Conservation (phyloP, 2,888 invertebrate species). For the Eupithecia insigniata region DNA sequence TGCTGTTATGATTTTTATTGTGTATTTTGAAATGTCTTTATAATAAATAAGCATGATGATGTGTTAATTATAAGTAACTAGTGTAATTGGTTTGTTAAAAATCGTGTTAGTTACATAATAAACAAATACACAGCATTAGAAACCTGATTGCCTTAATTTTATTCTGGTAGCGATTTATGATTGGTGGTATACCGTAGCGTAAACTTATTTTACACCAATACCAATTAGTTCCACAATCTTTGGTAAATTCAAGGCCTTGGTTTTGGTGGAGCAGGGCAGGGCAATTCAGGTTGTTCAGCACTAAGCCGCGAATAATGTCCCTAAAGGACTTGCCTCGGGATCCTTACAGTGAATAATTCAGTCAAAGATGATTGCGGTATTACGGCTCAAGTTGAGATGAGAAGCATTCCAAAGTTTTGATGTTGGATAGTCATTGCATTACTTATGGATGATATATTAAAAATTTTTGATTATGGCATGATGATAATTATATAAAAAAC, state of each 20-base stretch:
- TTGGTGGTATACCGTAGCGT: not conserved
- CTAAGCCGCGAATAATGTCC: slow-evolving; percentile 3
- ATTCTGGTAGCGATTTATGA: too few relatives aligned
- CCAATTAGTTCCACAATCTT: not conserved
- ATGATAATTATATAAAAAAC: too few relatives aligned
- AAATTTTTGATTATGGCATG: too few relatives aligned
- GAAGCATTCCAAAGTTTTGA: slow-evolving; percentile 17
- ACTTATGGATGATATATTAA: not conserved
- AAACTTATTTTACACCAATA: not conserved
- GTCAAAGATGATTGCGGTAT: slow-evolving; percentile 29
- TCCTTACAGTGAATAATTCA: slow-evolving; percentile 26
- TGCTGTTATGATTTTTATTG: too few relatives aligned
- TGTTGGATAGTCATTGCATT: not conserved
- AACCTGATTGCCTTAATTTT: not conserved
- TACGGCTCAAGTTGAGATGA: slow-evolving; percentile 5
- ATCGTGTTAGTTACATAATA: too few relatives aligned
- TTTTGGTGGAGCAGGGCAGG: not conserved
- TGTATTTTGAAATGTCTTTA: too few relatives aligned
- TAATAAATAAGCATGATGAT: too few relatives aligned
- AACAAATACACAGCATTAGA: not conserved
- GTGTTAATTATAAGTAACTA: too few relatives aligned
- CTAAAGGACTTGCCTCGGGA: not conserved
- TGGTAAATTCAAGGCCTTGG: not conserved
- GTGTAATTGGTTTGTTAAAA: too few relatives aligned
- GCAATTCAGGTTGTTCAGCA: not conserved